phyloP scores from a whole-genome alignment of 2,797 vertebrate species.

The Pagetopsis macropterus region DNA sequence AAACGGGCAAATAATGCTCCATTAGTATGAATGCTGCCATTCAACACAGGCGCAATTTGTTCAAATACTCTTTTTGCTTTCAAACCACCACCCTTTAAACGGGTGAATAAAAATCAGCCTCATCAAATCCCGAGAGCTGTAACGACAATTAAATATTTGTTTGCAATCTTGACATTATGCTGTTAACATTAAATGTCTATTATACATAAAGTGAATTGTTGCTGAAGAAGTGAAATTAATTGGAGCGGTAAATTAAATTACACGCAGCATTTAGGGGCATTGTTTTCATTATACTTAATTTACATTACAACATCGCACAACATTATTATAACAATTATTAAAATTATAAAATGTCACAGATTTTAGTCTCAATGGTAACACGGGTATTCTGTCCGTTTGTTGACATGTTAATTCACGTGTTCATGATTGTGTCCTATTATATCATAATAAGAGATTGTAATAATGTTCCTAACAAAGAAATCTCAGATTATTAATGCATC shows the following conservation, averaged over 20 bases:
- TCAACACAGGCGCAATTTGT: slow-evolving; percentile 98
- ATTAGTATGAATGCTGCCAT: slow-evolving; percentile 99
- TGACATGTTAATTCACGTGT: slow-evolving; percentile 13
- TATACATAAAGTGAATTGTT: slow-evolving; percentile 95
- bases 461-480: slow-evolving; percentile 43
- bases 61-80: slow-evolving; percentile 90
- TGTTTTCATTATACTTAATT: slow-evolving; percentile 16
- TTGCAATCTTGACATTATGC: slow-evolving; percentile 97
- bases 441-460: slow-evolving; percentile 24
- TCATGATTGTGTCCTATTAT: slow-evolving; percentile 1
- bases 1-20: slow-evolving; percentile 98
- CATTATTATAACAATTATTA: background rate
- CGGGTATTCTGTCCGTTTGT: background rate
- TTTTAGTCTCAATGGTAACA: slow-evolving; percentile 5
- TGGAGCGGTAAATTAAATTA: slow-evolving; percentile 54
- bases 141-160: slow-evolving; percentile 94
- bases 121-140: slow-evolving; percentile 93
- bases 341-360: background rate
- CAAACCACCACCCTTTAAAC: slow-evolving; percentile 92
- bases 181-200: slow-evolving; percentile 98
- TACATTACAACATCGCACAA: slow-evolving; percentile 1
- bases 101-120: slow-evolving; percentile 98
- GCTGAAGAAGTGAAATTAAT: slow-evolving; percentile 76
- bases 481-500: slow-evolving; percentile 8
- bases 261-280: slow-evolving; percentile 22